Evolutionary conservation across 2,888 invertebrate genomes (phyloP).

Genomic region (Lymantria dispar): DNA sequence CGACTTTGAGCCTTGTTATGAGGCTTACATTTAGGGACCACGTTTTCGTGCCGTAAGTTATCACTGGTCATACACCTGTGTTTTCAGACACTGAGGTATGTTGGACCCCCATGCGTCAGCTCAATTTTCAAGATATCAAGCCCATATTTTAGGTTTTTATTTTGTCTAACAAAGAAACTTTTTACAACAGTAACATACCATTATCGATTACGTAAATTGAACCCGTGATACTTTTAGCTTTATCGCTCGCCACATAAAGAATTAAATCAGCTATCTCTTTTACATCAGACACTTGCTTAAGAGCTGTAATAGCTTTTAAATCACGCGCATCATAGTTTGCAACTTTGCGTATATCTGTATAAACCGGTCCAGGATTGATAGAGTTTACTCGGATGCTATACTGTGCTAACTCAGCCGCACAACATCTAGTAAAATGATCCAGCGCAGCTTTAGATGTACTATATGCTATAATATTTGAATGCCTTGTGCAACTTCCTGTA

Average conservation of each 20-base stretch:
- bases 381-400: constrained; percentile 85
- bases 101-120: too few relatives aligned
- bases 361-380: constrained; percentile 84
- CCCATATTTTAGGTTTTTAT: too few relatives aligned
- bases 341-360: neutral
- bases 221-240: constrained; percentile 41
- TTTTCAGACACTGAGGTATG: too few relatives aligned
- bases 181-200: constrained; percentile 20
- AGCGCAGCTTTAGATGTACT: constrained; percentile 87
- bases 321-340: neutral
- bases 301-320: neutral
- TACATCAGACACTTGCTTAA: constrained; percentile 43
- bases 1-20: too few relatives aligned
- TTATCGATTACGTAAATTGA: constrained; percentile 29
- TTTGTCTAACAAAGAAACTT: too few relatives aligned
- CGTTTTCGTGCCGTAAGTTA: too few relatives aligned
- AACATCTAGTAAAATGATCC: constrained; percentile 87
- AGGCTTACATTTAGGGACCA: too few relatives aligned
- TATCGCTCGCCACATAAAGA: constrained; percentile 39
- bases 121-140: too few relatives aligned
- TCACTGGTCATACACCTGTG: too few relatives aligned
- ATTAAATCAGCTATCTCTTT: constrained; percentile 42
- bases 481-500: neutral
- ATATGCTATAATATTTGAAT: constrained; percentile 58
- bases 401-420: constrained; percentile 85